Conservation (phyloP, 2,113 vertebrate genomes). For the Trichomycterus rosablanca region DNA sequence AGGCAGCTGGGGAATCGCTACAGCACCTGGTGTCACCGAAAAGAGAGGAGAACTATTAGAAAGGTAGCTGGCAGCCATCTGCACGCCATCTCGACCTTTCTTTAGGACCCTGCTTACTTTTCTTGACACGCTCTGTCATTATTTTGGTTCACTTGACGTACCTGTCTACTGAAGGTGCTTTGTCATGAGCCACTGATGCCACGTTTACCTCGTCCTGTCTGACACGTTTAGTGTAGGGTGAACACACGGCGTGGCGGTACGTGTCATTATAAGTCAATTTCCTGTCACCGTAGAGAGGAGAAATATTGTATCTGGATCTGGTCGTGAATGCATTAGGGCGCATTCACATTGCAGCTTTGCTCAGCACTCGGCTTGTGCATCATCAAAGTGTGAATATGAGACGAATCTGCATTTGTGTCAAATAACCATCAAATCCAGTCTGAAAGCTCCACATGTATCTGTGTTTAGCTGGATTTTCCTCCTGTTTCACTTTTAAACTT, state of each 20-base stretch:
- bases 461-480: no score
- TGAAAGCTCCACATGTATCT: no score
- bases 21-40: constrained; percentile 29
- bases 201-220: not conserved
- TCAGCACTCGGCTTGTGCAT: no score
- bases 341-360: no score
- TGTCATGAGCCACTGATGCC: not conserved
- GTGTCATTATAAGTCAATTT: not conserved
- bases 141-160: constrained; percentile 13
- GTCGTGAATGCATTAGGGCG: not conserved
- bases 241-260: not conserved
- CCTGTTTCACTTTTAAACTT: no score
- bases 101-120: constrained; percentile 16
- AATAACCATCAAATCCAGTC: no score
- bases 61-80: constrained; percentile 11
- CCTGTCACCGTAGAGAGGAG: not conserved
- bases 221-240: not conserved
- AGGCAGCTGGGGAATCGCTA: constrained; percentile 25
- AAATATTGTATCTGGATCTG: not conserved
- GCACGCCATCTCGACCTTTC: constrained; percentile 13
- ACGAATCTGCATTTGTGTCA: no score
- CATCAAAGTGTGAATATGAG: no score
- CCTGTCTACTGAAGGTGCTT: not conserved
- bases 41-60: constrained; percentile 21
- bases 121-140: constrained; percentile 23